These are phyloP conservation scores for Drosophila paulistorum DNA, from an alignment of 1,140 invertebrate genomes.

Conservation along the genomic window DNA sequence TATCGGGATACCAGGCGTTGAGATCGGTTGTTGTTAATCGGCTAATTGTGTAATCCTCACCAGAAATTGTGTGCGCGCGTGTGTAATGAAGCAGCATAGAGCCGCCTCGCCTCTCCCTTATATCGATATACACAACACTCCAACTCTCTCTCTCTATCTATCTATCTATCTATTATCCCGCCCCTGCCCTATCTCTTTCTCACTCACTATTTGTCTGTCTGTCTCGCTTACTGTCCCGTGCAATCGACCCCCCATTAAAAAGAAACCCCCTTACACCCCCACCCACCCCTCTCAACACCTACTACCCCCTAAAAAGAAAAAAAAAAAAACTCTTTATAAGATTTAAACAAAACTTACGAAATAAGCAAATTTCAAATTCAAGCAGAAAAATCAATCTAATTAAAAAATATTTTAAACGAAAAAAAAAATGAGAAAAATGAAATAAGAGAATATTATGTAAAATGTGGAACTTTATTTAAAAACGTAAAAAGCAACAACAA, in stretches of 20 bases:
- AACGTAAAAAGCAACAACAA: constrained; percentile 19
- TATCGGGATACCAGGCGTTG: constrained; percentile 71
- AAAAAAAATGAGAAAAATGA: constrained; percentile 60
- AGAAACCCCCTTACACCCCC: not conserved
- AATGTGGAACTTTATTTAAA: constrained; percentile 75
- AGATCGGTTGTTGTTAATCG: constrained; percentile 47
- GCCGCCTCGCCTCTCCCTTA: constrained; percentile 36
- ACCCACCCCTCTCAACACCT: not conserved
- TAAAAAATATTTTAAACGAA: constrained; percentile 62
- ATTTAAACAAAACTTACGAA: constrained; percentile 75
- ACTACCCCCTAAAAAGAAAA: no score
- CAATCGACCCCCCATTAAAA: not conserved
- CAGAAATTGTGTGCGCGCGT: constrained; percentile 36
- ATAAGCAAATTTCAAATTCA: constrained; percentile 70
- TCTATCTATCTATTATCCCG: constrained; percentile 30
- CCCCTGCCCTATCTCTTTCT: constrained; percentile 27
- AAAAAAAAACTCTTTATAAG: constrained; percentile 31
- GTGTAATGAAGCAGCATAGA: constrained; percentile 36
- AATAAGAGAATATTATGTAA: constrained; percentile 50
- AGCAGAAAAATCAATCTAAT: constrained; percentile 53
- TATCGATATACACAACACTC: constrained; percentile 64
- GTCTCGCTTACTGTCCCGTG: constrained; percentile 36
- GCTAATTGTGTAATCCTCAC: constrained; percentile 62
- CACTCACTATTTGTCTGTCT: constrained; percentile 30
- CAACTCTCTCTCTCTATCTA: constrained; percentile 43